These are phyloP conservation scores for Cyanoderma ruficeps DNA, from an alignment of 2,113 vertebrate genomes.

Conservation along the genomic window DNA sequence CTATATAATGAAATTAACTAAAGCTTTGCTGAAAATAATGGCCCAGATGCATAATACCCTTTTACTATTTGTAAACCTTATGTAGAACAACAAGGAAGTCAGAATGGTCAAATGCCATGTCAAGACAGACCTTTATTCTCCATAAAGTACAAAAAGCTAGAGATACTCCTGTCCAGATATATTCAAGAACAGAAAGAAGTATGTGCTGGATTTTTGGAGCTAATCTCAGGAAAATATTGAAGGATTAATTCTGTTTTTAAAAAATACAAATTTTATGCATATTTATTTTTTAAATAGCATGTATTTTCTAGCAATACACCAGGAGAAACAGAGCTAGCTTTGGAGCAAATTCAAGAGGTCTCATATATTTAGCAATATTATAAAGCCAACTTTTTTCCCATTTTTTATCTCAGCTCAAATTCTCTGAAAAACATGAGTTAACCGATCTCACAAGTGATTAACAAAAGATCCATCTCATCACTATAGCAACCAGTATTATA, in stretches of 20 bases:
- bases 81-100: not conserved
- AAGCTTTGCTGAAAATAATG: not conserved
- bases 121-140: not conserved
- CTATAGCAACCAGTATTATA: conserved; percentile 85
- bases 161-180: not conserved
- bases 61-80: not conserved
- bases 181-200: not conserved
- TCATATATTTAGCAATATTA: conserved; percentile 30
- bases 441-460: conserved; percentile 77
- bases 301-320: not conserved
- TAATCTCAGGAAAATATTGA: not conserved
- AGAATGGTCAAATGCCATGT: not conserved
- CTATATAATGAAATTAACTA: not conserved
- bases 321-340: not conserved
- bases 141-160: not conserved
- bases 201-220: not conserved
- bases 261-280: not conserved
- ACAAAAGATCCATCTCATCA: conserved; percentile 76
- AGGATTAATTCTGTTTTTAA: not conserved
- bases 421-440: conserved; percentile 71
- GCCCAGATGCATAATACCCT: not conserved
- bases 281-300: not conserved
- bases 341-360: not conserved
- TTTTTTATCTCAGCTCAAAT: conserved; percentile 56
- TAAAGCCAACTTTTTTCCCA: not conserved